Evolutionary conservation across 1,140 invertebrate genomes (phyloP).

Genomic region (Drosophila nannoptera): DNA sequence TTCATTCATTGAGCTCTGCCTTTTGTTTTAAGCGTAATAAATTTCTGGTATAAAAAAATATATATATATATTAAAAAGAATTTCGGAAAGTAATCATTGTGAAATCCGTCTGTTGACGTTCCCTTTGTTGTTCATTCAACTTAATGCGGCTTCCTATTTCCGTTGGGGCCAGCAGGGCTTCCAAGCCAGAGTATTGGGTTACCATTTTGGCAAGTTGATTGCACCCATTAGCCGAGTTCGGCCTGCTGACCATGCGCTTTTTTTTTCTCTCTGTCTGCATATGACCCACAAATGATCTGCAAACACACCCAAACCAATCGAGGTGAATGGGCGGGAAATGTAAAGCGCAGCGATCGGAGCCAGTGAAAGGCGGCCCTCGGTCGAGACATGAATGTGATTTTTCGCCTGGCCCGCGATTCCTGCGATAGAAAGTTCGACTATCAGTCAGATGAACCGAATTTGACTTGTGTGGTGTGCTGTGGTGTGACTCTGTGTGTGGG

Average conservation of each 20-base stretch:
- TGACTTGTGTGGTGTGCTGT: too few relatives aligned
- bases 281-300: conserved; percentile 69
- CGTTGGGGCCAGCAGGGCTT: conserved; percentile 39
- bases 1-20: too few relatives aligned
- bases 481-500: background rate
- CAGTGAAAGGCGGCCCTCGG: conserved; percentile 47
- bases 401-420: conserved; percentile 9
- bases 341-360: conserved; percentile 32
- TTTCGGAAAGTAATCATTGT: too few relatives aligned
- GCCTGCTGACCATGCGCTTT: conserved; percentile 51
- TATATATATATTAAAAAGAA: too few relatives aligned
- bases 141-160: conserved; percentile 62
- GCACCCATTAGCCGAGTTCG: conserved; percentile 50
- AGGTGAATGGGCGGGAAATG: conserved; percentile 46
- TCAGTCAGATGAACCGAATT: background rate
- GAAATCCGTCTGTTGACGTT: background rate
- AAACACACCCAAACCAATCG: conserved; percentile 35
- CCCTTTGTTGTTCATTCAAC: conserved; percentile 29
- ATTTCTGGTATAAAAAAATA: conserved; percentile 2
- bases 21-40: too few relatives aligned
- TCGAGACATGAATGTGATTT: conserved; percentile 2
- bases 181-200: conserved; percentile 43
- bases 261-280: conserved; percentile 38
- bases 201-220: conserved; percentile 51
- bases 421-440: background rate